Conservation (phyloP, 1,140 invertebrate genomes). For the Anastrepha obliqua region DNA sequence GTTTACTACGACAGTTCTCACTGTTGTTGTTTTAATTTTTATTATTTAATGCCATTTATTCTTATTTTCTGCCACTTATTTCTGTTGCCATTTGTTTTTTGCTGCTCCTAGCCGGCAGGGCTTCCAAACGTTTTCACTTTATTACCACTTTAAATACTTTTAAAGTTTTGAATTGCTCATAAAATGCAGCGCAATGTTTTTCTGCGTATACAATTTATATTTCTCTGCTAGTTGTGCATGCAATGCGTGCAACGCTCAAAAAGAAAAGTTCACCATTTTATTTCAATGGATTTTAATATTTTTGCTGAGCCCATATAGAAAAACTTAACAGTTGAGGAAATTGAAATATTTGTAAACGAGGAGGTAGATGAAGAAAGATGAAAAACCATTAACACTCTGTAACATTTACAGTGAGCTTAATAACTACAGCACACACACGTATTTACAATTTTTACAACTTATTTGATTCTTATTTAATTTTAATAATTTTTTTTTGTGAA, state of each 20-base stretch:
- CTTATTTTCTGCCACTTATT: neutral
- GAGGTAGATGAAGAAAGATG: too few species aligned
- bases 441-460: too few species aligned
- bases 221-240: neutral
- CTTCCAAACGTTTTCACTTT: neutral
- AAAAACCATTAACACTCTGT: too few species aligned
- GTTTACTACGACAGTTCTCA: neutral
- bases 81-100: neutral
- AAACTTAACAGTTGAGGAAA: too few species aligned
- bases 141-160: conserved; percentile 40
- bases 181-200: neutral
- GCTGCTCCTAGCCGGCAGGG: neutral
- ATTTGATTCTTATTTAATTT: too few species aligned
- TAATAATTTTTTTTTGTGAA: too few species aligned
- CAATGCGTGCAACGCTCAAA: too few species aligned
- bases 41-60: neutral
- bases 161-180: conserved; percentile 22
- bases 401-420: too few species aligned
- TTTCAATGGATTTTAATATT: neutral
- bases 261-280: neutral
- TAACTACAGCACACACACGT: too few species aligned
- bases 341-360: too few species aligned
- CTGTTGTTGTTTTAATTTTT: neutral
- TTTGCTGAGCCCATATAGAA: too few species aligned
- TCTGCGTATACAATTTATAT: conserved; percentile 6